phyloP scores from a whole-genome alignment of 2,888 invertebrate species.

The Schizotus pectinicornis region DNA sequence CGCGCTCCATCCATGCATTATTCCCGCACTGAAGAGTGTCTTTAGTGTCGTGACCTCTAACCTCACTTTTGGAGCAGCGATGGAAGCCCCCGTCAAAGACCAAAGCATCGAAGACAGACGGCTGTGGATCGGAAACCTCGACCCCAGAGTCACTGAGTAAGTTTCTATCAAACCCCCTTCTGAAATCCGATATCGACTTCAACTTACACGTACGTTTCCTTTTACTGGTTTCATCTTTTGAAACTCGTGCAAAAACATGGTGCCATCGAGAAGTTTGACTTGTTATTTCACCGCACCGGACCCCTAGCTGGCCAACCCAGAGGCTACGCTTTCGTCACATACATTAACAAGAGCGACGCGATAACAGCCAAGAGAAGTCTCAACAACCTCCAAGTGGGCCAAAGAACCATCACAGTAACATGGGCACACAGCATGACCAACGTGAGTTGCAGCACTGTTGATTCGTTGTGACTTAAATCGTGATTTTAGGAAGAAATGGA shows the following conservation, averaged over 20 bases:
- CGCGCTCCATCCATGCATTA: conserved; percentile 10
- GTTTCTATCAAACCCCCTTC: conserved; percentile 50
- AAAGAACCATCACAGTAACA: conserved; percentile 78
- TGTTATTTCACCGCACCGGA: conserved; percentile 91
- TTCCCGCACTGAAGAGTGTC: neutral
- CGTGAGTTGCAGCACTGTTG: conserved; percentile 57
- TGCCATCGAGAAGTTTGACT: conserved; percentile 92
- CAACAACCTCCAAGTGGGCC: conserved; percentile 77
- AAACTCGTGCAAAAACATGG: conserved; percentile 96
- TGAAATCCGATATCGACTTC: conserved; percentile 17
- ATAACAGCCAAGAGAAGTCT: conserved; percentile 73
- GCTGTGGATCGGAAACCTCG: conserved; percentile 93
- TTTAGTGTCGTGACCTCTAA: conserved; percentile 6
- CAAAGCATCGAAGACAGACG: conserved; percentile 66
- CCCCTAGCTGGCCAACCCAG: conserved; percentile 87
- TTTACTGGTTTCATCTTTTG: conserved; percentile 92
- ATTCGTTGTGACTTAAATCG: conserved; percentile 4
- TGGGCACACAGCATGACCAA: conserved; percentile 78
- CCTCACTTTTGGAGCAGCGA: conserved; percentile 11
- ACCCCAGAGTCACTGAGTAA: conserved; percentile 93
- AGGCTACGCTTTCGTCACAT: conserved; percentile 94
- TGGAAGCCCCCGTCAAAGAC: conserved; percentile 17
- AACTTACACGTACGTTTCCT: conserved; percentile 37
- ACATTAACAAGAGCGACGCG: conserved; percentile 70
- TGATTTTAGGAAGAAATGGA: conserved; percentile 73